Evolutionary conservation across 2,888 invertebrate species (phyloP).

Genomic region (Taphrorychus bicolor): DNA sequence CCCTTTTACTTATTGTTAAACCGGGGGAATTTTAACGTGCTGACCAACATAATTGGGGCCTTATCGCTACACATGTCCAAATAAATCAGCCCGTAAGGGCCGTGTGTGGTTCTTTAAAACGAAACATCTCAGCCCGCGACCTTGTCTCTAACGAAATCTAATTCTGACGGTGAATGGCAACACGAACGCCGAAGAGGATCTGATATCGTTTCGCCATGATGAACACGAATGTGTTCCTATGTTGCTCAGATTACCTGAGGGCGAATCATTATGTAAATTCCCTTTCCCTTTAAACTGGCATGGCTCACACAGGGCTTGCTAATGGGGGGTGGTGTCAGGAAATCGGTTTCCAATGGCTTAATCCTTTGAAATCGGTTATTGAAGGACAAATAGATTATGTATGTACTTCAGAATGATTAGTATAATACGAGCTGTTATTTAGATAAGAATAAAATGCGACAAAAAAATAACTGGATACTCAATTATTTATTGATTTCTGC

Average conservation of each 20-base stretch:
- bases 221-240: background rate
- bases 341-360: constrained; percentile 9
- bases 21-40: background rate
- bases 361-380: constrained; percentile 1
- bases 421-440: no score
- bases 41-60: background rate
- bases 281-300: constrained; percentile 1
- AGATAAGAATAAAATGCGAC: no score
- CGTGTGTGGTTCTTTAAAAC: background rate
- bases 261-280: constrained; percentile 7
- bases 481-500: no score
- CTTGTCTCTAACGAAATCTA: background rate
- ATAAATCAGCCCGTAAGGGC: background rate
- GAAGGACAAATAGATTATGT: no score
- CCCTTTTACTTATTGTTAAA: background rate
- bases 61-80: background rate
- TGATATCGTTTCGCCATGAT: background rate
- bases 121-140: background rate
- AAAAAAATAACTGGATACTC: no score
- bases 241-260: constrained; percentile 6
- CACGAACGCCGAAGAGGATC: background rate
- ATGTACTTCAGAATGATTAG: no score
- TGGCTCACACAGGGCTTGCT: constrained; percentile 15
- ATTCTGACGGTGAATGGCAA: background rate
- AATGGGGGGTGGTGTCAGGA: constrained; percentile 10